Base-by-base conservation (phyloP, 2,113 vertebrate genomes). In the Myodes glareolus region DNA sequence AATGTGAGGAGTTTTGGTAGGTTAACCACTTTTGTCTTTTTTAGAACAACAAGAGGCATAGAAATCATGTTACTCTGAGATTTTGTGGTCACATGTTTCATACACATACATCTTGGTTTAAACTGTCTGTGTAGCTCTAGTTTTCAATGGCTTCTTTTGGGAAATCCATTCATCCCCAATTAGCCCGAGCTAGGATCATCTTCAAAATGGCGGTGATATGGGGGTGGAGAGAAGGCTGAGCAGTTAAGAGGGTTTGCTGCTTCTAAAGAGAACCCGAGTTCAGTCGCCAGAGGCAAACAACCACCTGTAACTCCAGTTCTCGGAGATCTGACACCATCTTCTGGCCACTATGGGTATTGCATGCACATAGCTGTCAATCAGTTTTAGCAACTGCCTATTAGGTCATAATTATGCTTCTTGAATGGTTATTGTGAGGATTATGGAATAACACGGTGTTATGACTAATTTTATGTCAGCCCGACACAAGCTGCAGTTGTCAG, bases 101-200 rank as follows among this genome's bases (percentile, higher is more conserved):
- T 5, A 88, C 25, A 23, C 7, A 90, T 61, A 61, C 39, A 31
- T 17, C 55, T 92, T 95, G 91, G 45, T 80, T 91, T 90, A 82
- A 63, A 78, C 16, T 87, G 6, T 13, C 47, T 29, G 42, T 42
- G 1, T 8, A 23, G 65, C 19, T 55, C 4, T 23, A 63, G 16
- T 70, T 97, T 78, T 65, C 21, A 70, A 33, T 76, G 67, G 75
- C 85, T 86, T 90, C 33, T 72, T 93, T 86, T 95, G 67, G 42
- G 63, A 78, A 75, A 94, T 12, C 5, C 42, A 33, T 27, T 89
- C 52, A 85, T 47, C 13, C 45, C 78, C 58, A 85, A n/a, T 75
- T 4, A 68, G 21, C 5, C 39, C 29, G 25, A 42, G 11, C 23
- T 55, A 3, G 31, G 21, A 96, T n/a, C 9, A 31, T 96, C 33